phyloP scores from a whole-genome alignment of 2,888 invertebrate species.

The Autographa gamma region DNA sequence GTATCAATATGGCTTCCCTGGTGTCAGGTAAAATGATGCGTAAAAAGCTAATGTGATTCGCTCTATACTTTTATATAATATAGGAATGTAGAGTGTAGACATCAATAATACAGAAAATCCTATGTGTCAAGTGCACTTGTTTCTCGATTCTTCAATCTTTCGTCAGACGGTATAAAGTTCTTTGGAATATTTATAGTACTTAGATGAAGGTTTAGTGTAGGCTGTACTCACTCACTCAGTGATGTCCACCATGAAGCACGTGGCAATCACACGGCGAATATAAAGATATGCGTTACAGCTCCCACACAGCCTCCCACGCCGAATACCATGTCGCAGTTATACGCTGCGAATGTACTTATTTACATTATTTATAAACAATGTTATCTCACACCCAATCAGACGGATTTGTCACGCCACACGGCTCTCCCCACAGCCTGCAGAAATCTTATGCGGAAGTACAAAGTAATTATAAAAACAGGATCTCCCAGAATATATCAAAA shows the following conservation, averaged over 20 bases:
- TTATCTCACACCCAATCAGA: not conserved
- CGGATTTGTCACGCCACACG: too few species aligned
- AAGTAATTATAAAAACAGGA: too few species aligned
- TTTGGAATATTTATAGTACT: not conserved
- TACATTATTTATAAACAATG: not conserved
- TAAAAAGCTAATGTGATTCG: slow-evolving; percentile 3
- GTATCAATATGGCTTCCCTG: slow-evolving; percentile 2
- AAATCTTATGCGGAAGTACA: too few species aligned
- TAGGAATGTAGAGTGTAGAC: not conserved
- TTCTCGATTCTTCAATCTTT: not conserved
- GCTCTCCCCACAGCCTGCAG: too few species aligned
- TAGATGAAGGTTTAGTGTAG: not conserved
- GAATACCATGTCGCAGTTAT: slow-evolving; percentile 22
- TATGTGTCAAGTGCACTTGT: not conserved
- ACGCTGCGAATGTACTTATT: not conserved
- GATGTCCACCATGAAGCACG: slow-evolving; percentile 25
- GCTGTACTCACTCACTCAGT: not conserved
- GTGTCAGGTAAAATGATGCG: slow-evolving; percentile 1
- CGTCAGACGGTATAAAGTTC: not conserved
- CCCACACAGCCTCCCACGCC: slow-evolving; percentile 45
- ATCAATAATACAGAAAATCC: not conserved
- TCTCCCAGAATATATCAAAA: too few species aligned
- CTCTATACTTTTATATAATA: not conserved
- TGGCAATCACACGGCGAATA: slow-evolving; percentile 16
- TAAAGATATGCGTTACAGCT: slow-evolving; percentile 30